A percentile compares a stretch with the other conserved stretches of the same genome.
Evolutionary conservation across 2,888 invertebrate species (phyloP).

Genomic region (Gnatocerus cornutus): DNA sequence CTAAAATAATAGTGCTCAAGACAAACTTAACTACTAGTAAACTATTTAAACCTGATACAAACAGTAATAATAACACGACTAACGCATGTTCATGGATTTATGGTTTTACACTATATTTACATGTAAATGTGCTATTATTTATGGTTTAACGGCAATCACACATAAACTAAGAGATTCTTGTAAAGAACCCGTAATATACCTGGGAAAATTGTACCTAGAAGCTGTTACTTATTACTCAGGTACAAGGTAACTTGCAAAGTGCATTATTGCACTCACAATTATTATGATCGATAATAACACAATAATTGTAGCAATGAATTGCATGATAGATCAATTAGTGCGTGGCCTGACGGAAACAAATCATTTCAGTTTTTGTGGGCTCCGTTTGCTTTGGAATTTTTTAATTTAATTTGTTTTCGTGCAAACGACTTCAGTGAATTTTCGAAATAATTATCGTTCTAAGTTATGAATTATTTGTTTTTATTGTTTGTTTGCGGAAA

Average conservation of each 20-base stretch:
- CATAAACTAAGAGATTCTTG: slow-evolving; percentile 42
- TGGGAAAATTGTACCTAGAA: slow-evolving; percentile 5
- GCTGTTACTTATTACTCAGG: not conserved
- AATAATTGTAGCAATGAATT: too few relatives aligned
- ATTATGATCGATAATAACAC: too few relatives aligned
- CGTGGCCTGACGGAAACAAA: too few relatives aligned
- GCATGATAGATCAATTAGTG: too few relatives aligned
- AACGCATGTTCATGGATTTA: slow-evolving; percentile 41
- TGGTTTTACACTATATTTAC: slow-evolving; percentile 49
- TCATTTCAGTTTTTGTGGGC: too few relatives aligned
- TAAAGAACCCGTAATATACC: slow-evolving; percentile 20
- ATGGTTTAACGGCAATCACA: slow-evolving; percentile 51
- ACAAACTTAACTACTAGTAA: slow-evolving; percentile 14
- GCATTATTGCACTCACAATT: too few relatives aligned
- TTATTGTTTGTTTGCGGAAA: slow-evolving; percentile 30
- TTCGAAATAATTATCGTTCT: not conserved
- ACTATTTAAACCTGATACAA: slow-evolving; percentile 22
- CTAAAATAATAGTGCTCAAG: slow-evolving; percentile 18
- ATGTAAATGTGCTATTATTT: slow-evolving; percentile 51
- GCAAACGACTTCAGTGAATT: not conserved
- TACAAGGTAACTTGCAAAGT: too few relatives aligned
- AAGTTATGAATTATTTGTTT: slow-evolving; percentile 10
- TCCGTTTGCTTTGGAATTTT: too few relatives aligned
- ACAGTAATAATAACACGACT: slow-evolving; percentile 20
- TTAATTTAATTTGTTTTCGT: too few relatives aligned